Evolutionary conservation across 2,888 invertebrate species (phyloP), one percentile per base, ranked within the genome.

Genomic region (Trachelus tabidus): DNA sequence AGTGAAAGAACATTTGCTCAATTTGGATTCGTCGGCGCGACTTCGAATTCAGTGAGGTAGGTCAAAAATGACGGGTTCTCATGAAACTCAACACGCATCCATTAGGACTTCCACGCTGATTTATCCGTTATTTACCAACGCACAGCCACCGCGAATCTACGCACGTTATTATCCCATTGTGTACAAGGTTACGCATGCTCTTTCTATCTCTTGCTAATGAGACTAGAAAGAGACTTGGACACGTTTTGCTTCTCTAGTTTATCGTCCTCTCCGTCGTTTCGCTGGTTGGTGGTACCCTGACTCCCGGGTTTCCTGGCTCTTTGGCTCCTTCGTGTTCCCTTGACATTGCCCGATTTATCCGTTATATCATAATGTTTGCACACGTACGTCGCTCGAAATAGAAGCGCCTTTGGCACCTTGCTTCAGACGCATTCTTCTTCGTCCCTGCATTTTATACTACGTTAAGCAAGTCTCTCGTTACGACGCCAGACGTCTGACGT

Each of bases 31-130:
- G 30, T 30, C 37, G 12, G 6, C 12, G 11, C 34, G 75, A 12
- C 75, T 30, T 69, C 12, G 31, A 68, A 69, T 31, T 37, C 30
- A 35, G 78, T 78, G 78, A 78, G 78, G 78, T 78, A 78, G 78
- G 78, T 78, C 78, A 68, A 78, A 73, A 77, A 35, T 71, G 77
- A 77, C 71, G 75, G 75, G 68, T 71, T 77, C 69, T 34, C 75
- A n/a, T n/a, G 31, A 30, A 34, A 33, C 30, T 34, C 23, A n/a
- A 30, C 34, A 71, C 33, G 34, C 71, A 34, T 33, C 71, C 33
- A 71, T 71, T 71, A 71, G 12, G 15, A 71, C 6, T 71, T 71
- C n/a, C 74, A 34, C 35, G 35, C 37, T 34, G 35, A 74, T 74
- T 74, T 74, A 34, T 71, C 71, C 74, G 74, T 40, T 35, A 74